Base-by-base conservation (phyloP, 2,797 vertebrate species). In the Chelidonichthys spinosus region DNA sequence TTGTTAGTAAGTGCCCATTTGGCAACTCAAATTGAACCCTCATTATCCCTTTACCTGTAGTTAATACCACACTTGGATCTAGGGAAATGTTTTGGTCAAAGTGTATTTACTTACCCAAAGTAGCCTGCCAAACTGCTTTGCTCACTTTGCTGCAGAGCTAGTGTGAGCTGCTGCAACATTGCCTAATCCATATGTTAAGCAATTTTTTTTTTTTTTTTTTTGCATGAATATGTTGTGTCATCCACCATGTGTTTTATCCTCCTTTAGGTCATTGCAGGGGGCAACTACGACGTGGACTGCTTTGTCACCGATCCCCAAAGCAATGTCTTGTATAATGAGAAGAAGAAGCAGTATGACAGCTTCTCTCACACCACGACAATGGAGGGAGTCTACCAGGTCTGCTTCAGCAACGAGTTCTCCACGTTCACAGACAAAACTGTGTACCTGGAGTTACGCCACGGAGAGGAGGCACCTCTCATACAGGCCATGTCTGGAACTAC, bases 381-480 rank as follows among this genome's bases (percentile, higher is more conserved):
- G 90, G 84, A 89, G 58, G 97, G 97, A 0, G 81, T 93, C 56
- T 97, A 98, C 91, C 94, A 92, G 69, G 95, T 97, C 75, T 98
- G 97, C 92, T 98, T 98, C 80, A 96, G 96, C 92, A 98, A 97
- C 0, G 96, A 97, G 84, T 98, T 98, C 87, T 98, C 97, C 75
- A 96, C 96, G 2, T 97, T 97, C 78, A 95, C 96, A 18, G 95
- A 97, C 69, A 98, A 98, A 91, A 95, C 86, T 0, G 81, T 98
- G 74, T 98, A 96, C 87, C 94, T 98, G 42, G 96, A 97, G 74
- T 95, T 97, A 65, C 94, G 95, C 61, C 85, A 94, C 4, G 96
- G 96, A n/a, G 93, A 96, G 0, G 96, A 97, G 74, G 84, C 88
- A 0, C 95, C 95, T 0, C 93, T 97, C 32, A 88, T 96, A 43